Evolutionary conservation across 2,113 vertebrate species (phyloP), one percentile per base, ranked within the genome.

Genomic region (Mastomys natalensis): DNA sequence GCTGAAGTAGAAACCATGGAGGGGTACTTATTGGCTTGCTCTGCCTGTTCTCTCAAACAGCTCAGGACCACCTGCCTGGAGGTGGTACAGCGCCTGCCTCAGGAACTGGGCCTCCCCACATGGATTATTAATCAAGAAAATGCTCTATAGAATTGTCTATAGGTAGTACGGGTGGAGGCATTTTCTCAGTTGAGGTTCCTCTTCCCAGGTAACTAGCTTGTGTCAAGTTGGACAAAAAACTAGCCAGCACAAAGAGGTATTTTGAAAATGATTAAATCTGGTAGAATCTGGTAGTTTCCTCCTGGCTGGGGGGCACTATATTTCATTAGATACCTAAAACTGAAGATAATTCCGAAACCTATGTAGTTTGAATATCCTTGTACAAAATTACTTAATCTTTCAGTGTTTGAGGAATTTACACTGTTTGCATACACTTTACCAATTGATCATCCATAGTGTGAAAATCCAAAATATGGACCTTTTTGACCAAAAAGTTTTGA

Each of bases 251-350:
- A 37, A 37, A 37, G 60, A 22, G 55, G 3, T 84, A 26, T 80
- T 68, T 93, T 93, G 40, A 94, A 24, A 94, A 45, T 64, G 21
- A 37, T 86, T 93, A 94, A 81, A 60, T 87, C 45, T 87, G 90
- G 29, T 17, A 64, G 9, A 70, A 74, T 90, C 24, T 26, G 85
- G 24, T 87, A 34, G 15, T 88, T 10, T 78, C 29, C 3, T 31
- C 31, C 45, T 48, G 45, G 3, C 40, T 88, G 19, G 21, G 55
- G 62, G n/a, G 17, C 13, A 40, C 15, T 68, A 45, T 17, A 6
- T 88, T 51, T 55, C 19, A 88, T 7, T 74, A 37, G 62, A 37
- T 89, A 58, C 53, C 31, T 81, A 53, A 81, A 89, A 81, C 31
- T 16, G 76, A 78, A 78, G 13, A 78, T 45, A 70, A 11, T 9